Evolutionary conservation across 2,888 invertebrate species (phyloP), one percentile per base, ranked within the genome.

Genomic region (Acleris literana): DNA sequence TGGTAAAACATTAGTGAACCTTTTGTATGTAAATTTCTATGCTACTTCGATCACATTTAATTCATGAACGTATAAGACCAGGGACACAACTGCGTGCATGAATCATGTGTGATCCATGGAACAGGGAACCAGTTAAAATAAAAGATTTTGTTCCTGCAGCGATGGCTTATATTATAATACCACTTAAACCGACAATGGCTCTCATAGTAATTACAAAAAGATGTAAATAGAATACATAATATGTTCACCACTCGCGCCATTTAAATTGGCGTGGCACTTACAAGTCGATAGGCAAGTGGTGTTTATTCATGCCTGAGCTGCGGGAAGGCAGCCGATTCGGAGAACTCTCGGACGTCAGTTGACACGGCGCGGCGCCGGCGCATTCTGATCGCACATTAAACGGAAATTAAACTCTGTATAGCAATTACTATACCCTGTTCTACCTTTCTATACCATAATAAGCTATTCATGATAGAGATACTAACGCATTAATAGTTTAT

Each of bases 281-380:
- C 53, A 69, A 71, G 69, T 73, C 75, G 73, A 76, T 74, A 74
- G 75, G 75, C 73, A 75, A 74, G 72, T 79, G 74, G 84, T 85
- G 83, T 87, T 84, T 88, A 88, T 88, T 86, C 87, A 88, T 83
- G 83, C 81, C 74, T 78, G 74, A 76, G 78, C 84, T 82, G 79
- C 89, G 89, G 90, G 90, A 91, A 88, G 86, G 84, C 79, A 69
- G 82, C 76, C 79, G 79, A 75, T 90, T 90, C 90, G 81, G 70
- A 83, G 90, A 90, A 90, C 80, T 77, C 77, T 70, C 73, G 70
- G 73, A 63, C 64, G 76, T 77, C 80, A 80, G 75, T 75, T 80
- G 79, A 83, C 82, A 81, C 78, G 80, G 86, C 80, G 83, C 80
- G 78, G 74, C 75, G 71, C 70, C 73, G 68, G 46, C 71, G 80